phyloP scores from a whole-genome alignment of 2,888 invertebrate species.

The Drosophila anomalata region DNA sequence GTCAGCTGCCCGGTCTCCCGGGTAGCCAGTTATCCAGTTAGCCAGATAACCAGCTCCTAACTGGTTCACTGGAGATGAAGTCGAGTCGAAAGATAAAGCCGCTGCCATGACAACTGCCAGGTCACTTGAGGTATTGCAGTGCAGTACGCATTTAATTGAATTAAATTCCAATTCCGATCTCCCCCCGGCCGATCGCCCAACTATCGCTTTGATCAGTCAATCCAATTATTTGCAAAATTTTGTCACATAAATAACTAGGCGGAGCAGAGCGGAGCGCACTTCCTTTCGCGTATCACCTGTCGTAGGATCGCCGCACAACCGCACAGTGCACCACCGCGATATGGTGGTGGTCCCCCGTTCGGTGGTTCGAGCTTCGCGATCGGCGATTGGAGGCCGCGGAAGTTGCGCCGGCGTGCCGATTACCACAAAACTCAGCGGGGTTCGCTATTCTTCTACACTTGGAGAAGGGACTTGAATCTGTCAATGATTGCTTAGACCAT shows the following conservation, averaged over 20 bases:
- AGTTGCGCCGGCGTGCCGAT: conserved; percentile 67
- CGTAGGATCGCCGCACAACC: conserved; percentile 46
- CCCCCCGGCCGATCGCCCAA: conserved; percentile 43
- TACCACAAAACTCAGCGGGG: conserved; percentile 55
- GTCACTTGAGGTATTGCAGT: conserved; percentile 78
- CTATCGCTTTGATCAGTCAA: conserved; percentile 83
- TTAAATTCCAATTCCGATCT: conserved; percentile 78
- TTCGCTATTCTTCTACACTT: conserved; percentile 9
- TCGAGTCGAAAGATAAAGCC: conserved; percentile 19
- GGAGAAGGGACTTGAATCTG: not conserved
- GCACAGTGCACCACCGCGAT: conserved; percentile 16
- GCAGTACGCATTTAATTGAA: conserved; percentile 83
- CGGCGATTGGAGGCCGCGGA: conserved; percentile 40
- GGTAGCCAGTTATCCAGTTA: not conserved
- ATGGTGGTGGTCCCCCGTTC: conserved; percentile 19
- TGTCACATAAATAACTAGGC: conserved; percentile 84
- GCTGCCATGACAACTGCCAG: conserved; percentile 59
- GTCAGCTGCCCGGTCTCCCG: conserved; percentile 57
- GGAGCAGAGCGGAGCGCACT: conserved; percentile 16
- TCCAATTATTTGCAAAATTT: conserved; percentile 84
- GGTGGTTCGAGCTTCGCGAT: conserved; percentile 27
- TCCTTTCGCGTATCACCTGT: conserved; percentile 58
- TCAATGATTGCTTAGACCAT: not conserved
- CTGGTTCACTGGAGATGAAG: conserved; percentile 49
- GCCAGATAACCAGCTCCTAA: conserved; percentile 4